These are phyloP conservation scores for Sphaerophoria rueppellii DNA, from an alignment of 2,888 invertebrate genomes.

Conservation along the genomic window DNA sequence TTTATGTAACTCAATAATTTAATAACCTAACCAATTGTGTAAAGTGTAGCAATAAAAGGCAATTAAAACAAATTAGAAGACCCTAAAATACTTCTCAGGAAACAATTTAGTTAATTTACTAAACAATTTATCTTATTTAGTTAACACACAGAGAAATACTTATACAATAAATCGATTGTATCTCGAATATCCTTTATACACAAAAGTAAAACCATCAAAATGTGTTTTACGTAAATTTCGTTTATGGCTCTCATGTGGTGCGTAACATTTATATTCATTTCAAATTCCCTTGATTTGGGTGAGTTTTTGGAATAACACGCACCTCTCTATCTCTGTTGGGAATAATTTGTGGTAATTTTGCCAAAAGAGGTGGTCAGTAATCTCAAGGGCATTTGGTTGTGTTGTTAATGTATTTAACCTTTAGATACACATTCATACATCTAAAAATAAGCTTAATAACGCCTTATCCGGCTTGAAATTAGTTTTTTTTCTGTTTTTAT, in stretches of 20 bases:
- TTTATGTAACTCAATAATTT: neutral
- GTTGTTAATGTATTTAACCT: neutral
- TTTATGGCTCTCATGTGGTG: constrained; percentile 7
- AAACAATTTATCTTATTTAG: constrained; percentile 63
- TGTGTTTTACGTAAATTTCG: neutral
- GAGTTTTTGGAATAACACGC: neutral
- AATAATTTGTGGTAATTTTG: constrained; percentile 18
- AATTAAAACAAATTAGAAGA: constrained; percentile 48
- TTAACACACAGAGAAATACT: neutral
- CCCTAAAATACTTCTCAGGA: constrained; percentile 47
- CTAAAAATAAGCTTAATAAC: neutral
- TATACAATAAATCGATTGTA: neutral
- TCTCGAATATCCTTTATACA: neutral
- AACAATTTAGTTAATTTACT: constrained; percentile 69
- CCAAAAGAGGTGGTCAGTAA: neutral
- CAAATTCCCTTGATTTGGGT: neutral
- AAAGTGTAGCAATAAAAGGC: constrained; percentile 17
- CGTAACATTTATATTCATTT: neutral
- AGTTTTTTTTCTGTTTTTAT: no score
- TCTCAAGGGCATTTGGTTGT: constrained; percentile 14
- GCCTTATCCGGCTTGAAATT: neutral
- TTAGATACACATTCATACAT: neutral
- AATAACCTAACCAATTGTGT: neutral
- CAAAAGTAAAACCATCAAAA: neutral
- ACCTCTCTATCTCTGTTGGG: neutral